Base-by-base conservation (phyloP, 92 coral and sea anemone genomes). In the Parazoanthus swiftii region DNA sequence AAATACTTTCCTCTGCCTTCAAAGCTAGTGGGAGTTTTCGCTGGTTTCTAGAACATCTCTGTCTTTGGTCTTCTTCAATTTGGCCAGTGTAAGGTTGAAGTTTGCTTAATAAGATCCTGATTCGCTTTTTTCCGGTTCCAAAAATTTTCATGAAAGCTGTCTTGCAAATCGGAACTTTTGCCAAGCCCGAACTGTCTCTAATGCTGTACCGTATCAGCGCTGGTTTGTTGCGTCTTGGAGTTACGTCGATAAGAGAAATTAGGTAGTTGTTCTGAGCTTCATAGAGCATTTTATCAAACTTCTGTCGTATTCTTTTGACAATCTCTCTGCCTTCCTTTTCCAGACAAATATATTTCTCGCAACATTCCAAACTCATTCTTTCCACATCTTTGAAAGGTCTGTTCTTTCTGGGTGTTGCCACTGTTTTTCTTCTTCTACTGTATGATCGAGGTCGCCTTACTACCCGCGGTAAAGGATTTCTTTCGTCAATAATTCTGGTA, bases 171-270 rank as follows among this genome's bases (percentile, higher is more conserved):
- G 81, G 25, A 77, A 77, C 81, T 44, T 77, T 77, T 36, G 51
- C 81, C 63, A 77, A 18, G 21, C 81, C 81, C 6, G 46, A 37
- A 25, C 78, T 26, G 78, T 74, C 78, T 74, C 78, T 8, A 10
- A 74, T 74, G 78, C 50, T 77, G 81, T 77, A 77, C 81, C 51
- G 51, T 77, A 77, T 77, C 29, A 37, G 59, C 11, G 81, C 26
- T 77, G 14, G 81, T 37, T 18, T 77, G 51, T 1, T 37, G 51
- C 81, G 81, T 77, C 81, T 37, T 36, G 81, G 81, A 77, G 81
- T 43, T 36, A 89, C 78, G 33, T 89, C 85, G 71, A 89, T 89
- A 6, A 89, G 91, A 44, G 88, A 89, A 44, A 38, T 89, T 39
- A 89, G 76, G 48, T 72, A 56, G 67, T 54, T 66, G 15, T 89